phyloP scores from a whole-genome alignment of 2,888 invertebrate genomes.

The Diaprepes abbreviatus region DNA sequence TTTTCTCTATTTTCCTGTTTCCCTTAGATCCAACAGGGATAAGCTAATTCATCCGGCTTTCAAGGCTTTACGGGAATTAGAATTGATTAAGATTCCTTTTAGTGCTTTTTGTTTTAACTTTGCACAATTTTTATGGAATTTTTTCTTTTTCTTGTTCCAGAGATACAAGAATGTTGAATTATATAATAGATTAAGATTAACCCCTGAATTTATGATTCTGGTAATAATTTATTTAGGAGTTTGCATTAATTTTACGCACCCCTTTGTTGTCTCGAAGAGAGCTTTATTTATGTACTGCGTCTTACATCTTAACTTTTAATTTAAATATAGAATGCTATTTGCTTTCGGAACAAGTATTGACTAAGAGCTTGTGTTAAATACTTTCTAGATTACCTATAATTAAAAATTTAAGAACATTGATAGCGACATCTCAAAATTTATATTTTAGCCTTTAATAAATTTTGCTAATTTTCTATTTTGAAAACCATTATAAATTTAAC shows the following conservation, averaged over 20 bases:
- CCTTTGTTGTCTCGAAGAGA: conserved; percentile 7
- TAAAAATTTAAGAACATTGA: no score
- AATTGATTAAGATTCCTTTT: conserved; percentile 30
- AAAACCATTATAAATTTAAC: no score
- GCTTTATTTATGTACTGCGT: background rate
- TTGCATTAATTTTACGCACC: conserved; percentile 27
- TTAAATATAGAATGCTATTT: background rate
- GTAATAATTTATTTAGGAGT: conserved; percentile 20
- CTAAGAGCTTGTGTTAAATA: no score
- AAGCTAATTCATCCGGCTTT: conserved; percentile 31
- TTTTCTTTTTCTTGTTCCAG: conserved; percentile 1
- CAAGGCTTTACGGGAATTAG: conserved; percentile 25
- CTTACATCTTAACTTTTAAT: background rate
- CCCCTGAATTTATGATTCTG: conserved; percentile 21
- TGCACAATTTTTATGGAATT: conserved; percentile 11
- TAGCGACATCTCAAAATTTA: no score
- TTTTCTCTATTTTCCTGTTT: conserved; percentile 29
- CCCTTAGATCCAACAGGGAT: conserved; percentile 27
- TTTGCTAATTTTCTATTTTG: no score
- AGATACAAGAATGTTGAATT: conserved; percentile 28
- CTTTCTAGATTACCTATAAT: no score
- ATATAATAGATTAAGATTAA: conserved; percentile 36
- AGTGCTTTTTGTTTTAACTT: conserved; percentile 23
- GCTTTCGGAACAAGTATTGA: no score
- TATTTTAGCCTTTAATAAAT: no score